These are phyloP conservation scores for Xenopus petersii DNA, from an alignment of 2,797 vertebrate genomes.

Conservation along the genomic window DNA sequence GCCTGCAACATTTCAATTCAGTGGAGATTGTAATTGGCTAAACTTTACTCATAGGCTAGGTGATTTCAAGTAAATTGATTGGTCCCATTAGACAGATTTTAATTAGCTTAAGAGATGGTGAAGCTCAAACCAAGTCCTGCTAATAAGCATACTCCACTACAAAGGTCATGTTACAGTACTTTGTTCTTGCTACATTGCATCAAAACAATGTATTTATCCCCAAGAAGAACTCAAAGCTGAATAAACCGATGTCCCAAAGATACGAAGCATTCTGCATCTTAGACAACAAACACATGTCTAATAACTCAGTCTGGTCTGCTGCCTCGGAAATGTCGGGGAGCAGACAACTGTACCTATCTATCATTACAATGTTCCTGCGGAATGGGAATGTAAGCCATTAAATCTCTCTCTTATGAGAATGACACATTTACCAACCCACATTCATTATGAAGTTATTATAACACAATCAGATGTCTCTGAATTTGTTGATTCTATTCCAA, in stretches of 20 bases:
- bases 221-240: background rate
- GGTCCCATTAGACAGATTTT: constrained; percentile 13
- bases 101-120: constrained; percentile 16
- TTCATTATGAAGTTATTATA: constrained; percentile 42
- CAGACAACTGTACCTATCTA: constrained; percentile 27
- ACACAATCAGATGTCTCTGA: constrained; percentile 25
- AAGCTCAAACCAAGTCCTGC: constrained; percentile 8
- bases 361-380: constrained; percentile 18
- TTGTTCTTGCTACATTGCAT: no score
- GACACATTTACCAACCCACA: constrained; percentile 29
- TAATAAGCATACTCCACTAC: constrained; percentile 13
- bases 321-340: constrained; percentile 39
- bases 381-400: constrained; percentile 39
- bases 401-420: constrained; percentile 36
- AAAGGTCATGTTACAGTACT: no score
- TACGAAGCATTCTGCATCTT: constrained; percentile 3
- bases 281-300: no score
- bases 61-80: constrained; percentile 15
- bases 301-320: constrained; percentile 11
- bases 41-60: constrained; percentile 1
- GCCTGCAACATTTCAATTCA: no score
- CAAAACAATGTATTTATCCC: constrained; percentile 9
- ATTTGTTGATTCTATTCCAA: constrained; percentile 28
- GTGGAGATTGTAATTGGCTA: constrained; percentile 7
- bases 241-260: constrained; percentile 6